Conservation (phyloP, 2,113 vertebrate genomes). For the Lamprologus ornatipinnis region DNA sequence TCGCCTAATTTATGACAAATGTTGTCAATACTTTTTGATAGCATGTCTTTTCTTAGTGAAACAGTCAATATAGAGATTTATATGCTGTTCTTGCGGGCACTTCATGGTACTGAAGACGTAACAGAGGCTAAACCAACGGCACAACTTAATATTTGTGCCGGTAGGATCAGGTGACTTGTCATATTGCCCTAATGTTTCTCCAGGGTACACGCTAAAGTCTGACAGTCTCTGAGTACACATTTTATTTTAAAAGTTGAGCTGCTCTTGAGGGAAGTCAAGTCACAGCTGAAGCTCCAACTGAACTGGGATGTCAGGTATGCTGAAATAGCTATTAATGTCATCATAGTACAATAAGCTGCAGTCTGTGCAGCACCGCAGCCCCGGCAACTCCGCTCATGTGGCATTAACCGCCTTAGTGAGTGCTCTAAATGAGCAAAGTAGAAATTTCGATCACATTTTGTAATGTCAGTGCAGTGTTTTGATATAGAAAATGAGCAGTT, state of each 20-base stretch:
- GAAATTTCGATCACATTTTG: background rate
- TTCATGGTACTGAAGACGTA: background rate
- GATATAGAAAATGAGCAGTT: background rate
- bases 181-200: background rate
- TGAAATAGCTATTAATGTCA: background rate
- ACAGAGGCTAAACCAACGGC: background rate
- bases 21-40: constrained; percentile 25
- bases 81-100: background rate
- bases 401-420: background rate
- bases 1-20: constrained; percentile 33
- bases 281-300: background rate
- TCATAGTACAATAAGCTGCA: background rate
- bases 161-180: background rate
- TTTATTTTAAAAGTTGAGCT: background rate
- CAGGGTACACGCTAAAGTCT: background rate
- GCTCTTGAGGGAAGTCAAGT: background rate
- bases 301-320: background rate
- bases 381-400: background rate
- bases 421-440: background rate
- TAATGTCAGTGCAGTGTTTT: background rate
- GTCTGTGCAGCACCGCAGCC: background rate
- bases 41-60: constrained; percentile 11
- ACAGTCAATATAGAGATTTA: constrained; percentile 33
- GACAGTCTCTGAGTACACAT: background rate
- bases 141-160: background rate